phyloP scores from a whole-genome alignment of 2,113 vertebrate genomes.

The Nothocercus nigrocapillus region DNA sequence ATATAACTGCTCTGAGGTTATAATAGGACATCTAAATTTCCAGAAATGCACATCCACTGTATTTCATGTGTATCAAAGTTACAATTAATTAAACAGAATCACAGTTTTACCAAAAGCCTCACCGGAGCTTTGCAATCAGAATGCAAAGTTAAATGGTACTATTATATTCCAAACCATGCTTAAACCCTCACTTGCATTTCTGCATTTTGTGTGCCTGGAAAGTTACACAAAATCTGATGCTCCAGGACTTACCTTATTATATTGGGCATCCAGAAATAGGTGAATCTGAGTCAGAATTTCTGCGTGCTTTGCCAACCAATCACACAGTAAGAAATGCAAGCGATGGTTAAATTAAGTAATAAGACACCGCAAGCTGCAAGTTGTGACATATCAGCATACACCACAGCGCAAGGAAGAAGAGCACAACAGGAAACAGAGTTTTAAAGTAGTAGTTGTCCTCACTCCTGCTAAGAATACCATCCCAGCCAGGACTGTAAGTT shows the following conservation, averaged over 20 bases:
- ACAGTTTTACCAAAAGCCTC: not conserved
- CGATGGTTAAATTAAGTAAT: conserved; percentile 63
- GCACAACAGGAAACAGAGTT: conserved; percentile 14
- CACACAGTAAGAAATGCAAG: conserved; percentile 32
- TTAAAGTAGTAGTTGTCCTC: not conserved
- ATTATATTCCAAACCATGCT: not conserved
- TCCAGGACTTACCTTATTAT: conserved; percentile 58
- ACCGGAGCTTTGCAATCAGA: not conserved
- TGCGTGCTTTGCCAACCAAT: conserved; percentile 65
- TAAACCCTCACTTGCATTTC: not conserved
- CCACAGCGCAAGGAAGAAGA: not conserved
- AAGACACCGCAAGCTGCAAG: conserved; percentile 41
- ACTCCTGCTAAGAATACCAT: not conserved
- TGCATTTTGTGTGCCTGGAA: conserved; percentile 37
- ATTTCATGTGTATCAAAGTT: not conserved
- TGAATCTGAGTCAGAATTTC: conserved; percentile 73
- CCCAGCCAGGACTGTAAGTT: not conserved
- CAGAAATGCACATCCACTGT: not conserved
- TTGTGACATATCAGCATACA: not conserved
- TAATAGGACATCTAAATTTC: not conserved
- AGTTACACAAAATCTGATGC: conserved; percentile 32
- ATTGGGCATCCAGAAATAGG: conserved; percentile 61
- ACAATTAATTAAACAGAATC: not conserved
- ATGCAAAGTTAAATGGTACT: not conserved
- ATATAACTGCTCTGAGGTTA: not conserved